Conservation (phyloP, 1,140 invertebrate species). For the Drosophila paulistorum region DNA sequence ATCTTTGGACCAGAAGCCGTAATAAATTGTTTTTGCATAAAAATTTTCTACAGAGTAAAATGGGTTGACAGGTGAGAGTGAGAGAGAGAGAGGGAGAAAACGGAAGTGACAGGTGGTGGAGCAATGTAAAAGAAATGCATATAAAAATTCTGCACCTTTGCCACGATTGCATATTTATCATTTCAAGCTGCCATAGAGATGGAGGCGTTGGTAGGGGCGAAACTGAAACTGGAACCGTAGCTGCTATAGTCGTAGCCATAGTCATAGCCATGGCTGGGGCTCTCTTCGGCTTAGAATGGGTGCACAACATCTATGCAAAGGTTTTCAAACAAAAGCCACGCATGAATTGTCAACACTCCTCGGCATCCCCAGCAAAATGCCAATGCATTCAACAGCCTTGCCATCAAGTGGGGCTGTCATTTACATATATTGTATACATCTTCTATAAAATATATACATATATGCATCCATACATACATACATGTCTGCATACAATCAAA, state of each 20-base stretch:
- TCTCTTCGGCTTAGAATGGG: conserved; percentile 8
- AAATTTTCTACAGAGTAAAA: conserved; percentile 57
- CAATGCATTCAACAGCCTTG: conserved; percentile 55
- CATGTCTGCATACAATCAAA: conserved; percentile 6
- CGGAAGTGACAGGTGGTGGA: not conserved
- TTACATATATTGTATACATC: conserved; percentile 6
- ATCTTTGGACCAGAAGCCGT: conserved; percentile 39
- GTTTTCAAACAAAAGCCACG: conserved; percentile 49
- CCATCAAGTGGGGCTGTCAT: conserved; percentile 25
- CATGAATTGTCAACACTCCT: conserved; percentile 66
- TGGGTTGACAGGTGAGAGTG: conserved; percentile 37
- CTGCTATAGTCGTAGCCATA: not conserved
- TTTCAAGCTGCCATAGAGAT: conserved; percentile 56
- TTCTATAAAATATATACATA: not conserved
- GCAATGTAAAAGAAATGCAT: conserved; percentile 57
- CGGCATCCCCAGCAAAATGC: conserved; percentile 30
- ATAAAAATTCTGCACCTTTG: conserved; percentile 73
- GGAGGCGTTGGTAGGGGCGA: not conserved
- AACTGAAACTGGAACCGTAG: not conserved
- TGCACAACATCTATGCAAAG: conserved; percentile 28
- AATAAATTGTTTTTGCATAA: conserved; percentile 77
- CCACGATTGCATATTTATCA: conserved; percentile 73
- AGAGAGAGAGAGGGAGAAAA: not conserved
- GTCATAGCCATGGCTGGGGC: not conserved
- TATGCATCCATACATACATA: conserved; percentile 33